phyloP scores from a whole-genome alignment of 2,797 vertebrate genomes.

The Helicolenus hilgendorfi region DNA sequence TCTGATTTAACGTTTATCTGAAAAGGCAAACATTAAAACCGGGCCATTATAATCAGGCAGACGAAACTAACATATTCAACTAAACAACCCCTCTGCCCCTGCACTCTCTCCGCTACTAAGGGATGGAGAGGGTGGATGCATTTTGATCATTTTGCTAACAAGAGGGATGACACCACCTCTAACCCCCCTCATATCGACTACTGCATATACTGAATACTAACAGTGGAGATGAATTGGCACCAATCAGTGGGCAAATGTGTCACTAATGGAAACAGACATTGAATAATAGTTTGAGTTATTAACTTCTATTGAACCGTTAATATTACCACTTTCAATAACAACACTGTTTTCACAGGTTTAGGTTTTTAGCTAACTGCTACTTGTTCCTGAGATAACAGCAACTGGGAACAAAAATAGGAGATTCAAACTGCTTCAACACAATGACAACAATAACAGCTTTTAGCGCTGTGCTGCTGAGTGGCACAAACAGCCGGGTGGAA shows the following conservation, averaged over 20 bases:
- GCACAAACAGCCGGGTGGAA: conserved; percentile 29
- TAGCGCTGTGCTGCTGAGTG: conserved; percentile 5
- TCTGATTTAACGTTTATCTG: not conserved
- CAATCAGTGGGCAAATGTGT: not conserved
- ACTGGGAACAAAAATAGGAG: conserved; percentile 8
- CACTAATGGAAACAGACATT: not conserved
- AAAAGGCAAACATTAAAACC: not conserved
- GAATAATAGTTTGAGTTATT: not conserved
- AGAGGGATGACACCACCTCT: not conserved
- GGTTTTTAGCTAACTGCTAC: not conserved
- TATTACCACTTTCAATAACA: not conserved
- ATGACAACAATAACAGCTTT: conserved; percentile 30
- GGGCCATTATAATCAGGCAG: not conserved
- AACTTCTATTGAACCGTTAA: not conserved
- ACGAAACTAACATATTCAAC: not conserved
- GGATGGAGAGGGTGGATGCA: not conserved
- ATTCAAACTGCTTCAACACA: conserved; percentile 16
- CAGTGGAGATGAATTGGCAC: not conserved
- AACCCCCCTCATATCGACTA: not conserved
- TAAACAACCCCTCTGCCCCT: not conserved
- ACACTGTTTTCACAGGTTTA: not conserved
- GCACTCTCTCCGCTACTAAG: not conserved
- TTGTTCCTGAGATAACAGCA: conserved; percentile 6
- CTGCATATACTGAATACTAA: not conserved
- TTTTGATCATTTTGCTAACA: not conserved